Conservation (phyloP, 2,797 vertebrate species). For the Labroides dimidiatus region DNA sequence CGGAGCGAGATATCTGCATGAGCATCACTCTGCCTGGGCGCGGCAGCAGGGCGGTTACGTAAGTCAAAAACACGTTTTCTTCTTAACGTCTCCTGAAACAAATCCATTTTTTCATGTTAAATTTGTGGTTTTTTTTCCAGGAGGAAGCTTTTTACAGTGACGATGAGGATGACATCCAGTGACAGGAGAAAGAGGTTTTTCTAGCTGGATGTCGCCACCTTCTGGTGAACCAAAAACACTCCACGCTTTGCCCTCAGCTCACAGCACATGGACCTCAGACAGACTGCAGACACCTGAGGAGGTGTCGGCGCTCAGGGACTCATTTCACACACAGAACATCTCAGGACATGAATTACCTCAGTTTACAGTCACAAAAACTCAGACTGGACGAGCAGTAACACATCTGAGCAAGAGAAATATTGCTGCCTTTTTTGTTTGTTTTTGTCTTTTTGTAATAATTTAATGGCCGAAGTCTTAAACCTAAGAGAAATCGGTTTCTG, state of each 20-base stretch:
- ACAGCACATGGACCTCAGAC: not conserved
- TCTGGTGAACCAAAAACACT: not conserved
- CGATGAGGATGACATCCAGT: constrained; percentile 77
- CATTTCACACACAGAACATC: not conserved
- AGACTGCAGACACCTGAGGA: too few species aligned
- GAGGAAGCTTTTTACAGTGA: constrained; percentile 74
- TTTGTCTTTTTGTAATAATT: not conserved
- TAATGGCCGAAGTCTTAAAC: too few species aligned
- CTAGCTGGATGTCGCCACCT: not conserved
- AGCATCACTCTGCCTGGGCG: constrained; percentile 84
- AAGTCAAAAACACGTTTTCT: constrained; percentile 50
- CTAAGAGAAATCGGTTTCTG: too few species aligned
- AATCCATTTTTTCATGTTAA: accelerated
- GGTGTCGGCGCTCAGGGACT: too few species aligned
- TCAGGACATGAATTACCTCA: not conserved
- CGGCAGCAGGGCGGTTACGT: constrained; percentile 86
- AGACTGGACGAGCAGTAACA: not conserved
- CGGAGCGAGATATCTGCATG: constrained; percentile 85
- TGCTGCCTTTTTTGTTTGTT: not conserved
- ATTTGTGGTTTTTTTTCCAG: constrained; percentile 61
- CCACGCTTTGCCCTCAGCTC: not conserved
- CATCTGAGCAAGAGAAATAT: accelerated
- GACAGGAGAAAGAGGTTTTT: constrained; percentile 6
- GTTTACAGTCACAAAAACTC: constrained; percentile 3
- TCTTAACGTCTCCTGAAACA: too few species aligned